phyloP scores from a whole-genome alignment of 2,113 vertebrate species.

The Vidua chalybeata region DNA sequence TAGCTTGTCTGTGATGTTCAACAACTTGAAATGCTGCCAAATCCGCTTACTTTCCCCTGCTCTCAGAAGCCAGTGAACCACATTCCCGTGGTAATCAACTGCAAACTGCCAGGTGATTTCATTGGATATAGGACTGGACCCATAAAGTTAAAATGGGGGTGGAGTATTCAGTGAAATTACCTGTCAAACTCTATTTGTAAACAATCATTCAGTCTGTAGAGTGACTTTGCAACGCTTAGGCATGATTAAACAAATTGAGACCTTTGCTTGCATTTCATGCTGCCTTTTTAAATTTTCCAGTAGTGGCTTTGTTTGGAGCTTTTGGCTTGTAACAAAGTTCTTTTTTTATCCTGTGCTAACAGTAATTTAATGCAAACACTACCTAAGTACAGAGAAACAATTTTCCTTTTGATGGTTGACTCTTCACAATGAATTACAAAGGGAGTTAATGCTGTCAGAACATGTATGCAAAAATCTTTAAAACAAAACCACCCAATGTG shows the following conservation, averaged over 20 bases:
- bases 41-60: not conserved
- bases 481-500: not conserved
- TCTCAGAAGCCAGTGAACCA: not conserved
- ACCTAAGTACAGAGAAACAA: not conserved
- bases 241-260: not conserved
- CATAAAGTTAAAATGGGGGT: not conserved
- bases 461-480: not conserved
- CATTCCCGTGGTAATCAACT: not conserved
- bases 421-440: not conserved
- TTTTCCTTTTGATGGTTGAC: not conserved
- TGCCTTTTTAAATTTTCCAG: not conserved
- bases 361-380: not conserved
- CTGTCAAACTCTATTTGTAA: slow-evolving; percentile 21
- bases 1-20: not conserved
- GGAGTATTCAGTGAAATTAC: slow-evolving; percentile 17
- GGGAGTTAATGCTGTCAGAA: not conserved
- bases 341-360: not conserved
- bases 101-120: not conserved
- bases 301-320: not conserved
- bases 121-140: not conserved
- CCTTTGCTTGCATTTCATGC: not conserved
- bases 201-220: not conserved
- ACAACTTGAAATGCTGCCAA: not conserved
- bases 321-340: not conserved
- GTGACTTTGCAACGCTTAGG: not conserved